phyloP scores from a whole-genome alignment of 2,113 vertebrate genomes.

The Trichomycterus rosablanca region DNA sequence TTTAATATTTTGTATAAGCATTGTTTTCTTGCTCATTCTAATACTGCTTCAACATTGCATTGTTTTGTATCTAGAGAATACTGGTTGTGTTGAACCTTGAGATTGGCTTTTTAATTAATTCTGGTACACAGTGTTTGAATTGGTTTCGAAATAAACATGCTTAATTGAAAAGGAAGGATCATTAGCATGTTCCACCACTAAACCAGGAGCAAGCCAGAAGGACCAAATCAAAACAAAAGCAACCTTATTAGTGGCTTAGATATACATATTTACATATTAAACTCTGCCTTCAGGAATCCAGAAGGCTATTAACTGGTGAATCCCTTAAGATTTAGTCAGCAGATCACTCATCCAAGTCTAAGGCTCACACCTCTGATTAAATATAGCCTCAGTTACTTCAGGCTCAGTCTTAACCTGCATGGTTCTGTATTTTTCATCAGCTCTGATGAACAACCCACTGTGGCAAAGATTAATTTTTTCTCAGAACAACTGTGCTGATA shows the following conservation, averaged over 20 bases:
- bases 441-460: no score
- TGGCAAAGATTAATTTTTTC: constrained; percentile 10
- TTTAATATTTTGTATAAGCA: no score
- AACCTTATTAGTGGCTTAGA: constrained; percentile 28
- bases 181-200: constrained; percentile 25
- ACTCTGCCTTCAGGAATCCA: constrained; percentile 10
- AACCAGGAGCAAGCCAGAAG: constrained; percentile 14
- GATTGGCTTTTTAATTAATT: constrained; percentile 36
- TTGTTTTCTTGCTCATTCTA: no score
- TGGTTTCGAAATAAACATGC: background rate
- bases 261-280: constrained; percentile 21
- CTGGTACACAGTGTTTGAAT: constrained; percentile 13
- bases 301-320: background rate
- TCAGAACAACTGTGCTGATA: constrained; percentile 8
- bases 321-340: background rate
- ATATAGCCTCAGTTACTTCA: background rate
- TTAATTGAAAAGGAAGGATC: constrained; percentile 45
- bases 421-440: constrained; percentile 2
- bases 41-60: no score
- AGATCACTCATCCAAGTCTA: background rate
- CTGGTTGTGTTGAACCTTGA: no score
- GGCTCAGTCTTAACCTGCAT: background rate
- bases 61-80: no score
- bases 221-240: constrained; percentile 36
- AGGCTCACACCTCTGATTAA: constrained; percentile 24